Base-by-base conservation (phyloP, 2,888 invertebrate genomes). In the Oscheius sp. region DNA sequence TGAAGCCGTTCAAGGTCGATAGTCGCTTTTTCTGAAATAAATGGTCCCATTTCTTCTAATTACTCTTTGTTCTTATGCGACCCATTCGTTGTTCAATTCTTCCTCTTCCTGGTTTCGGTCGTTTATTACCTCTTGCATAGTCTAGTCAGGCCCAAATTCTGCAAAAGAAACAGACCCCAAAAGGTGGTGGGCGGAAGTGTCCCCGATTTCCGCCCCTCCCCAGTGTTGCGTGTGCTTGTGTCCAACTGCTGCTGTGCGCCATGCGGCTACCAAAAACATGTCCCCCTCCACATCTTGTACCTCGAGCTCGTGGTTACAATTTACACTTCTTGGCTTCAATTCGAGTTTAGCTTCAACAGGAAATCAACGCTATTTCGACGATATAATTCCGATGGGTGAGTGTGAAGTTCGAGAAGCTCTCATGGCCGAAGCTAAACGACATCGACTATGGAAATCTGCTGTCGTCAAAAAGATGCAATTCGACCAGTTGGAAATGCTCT, bases 391-490 rank as follows among this genome's bases (percentile, higher is more conserved):
- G 27, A 84, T 86, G 42, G 77, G 80, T 10, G 85, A 85, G 65
- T 74, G 73, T 17, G 86, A 86, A 58, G 81, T 85, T 23, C 74
- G 84, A 20, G 82, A 86, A 50, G 83, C 86, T 1, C 68, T 81
- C 10, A 73, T 78, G 72, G 46, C 57, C 42, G 80, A 80, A 64
- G 76, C 73, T n/a, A 77, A 75, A 64, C 53, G 71, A 42, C 82
- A 82, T 63, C 69, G 70, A 2, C 74, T 71, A 10, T 82, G 82
- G 83, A 78, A 78, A 52, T 66, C 58, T 29, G 72, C 72, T 1
- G 78, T 84, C 1, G 74, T 84, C 12, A 81, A 82, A 61, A 83
- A 83, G 55, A 84, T 86, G 84, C 70, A 77, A 50, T 82, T 86
- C 52, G 81, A 80, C 27, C 76, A 78, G 27, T 73, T 86, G 33